These are phyloP conservation scores for Shargacucullia verbasci DNA, from an alignment of 2,888 invertebrate species.

Conservation along the genomic window DNA sequence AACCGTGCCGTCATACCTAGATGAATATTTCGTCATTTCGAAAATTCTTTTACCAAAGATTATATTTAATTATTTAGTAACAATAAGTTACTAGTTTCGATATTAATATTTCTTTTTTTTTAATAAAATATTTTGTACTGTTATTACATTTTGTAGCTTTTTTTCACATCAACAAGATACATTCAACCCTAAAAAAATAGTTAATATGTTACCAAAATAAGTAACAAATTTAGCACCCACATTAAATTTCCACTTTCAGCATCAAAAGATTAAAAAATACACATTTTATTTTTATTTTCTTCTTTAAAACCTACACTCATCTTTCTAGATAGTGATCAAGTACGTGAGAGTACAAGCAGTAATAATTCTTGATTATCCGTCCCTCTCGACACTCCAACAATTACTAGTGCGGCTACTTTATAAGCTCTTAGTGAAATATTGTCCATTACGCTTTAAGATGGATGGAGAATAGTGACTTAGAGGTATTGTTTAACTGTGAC, in stretches of 20 bases:
- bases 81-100: too few species aligned
- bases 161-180: too few species aligned
- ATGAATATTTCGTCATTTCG: too few species aligned
- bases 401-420: conserved; percentile 53
- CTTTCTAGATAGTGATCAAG: conserved; percentile 20
- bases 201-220: too few species aligned
- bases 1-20: too few species aligned
- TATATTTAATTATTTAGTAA: too few species aligned
- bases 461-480: background rate
- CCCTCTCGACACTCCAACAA: conserved; percentile 55
- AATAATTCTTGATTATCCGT: conserved; percentile 67
- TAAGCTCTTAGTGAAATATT: conserved; percentile 51
- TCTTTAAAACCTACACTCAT: conserved; percentile 1
- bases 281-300: conserved; percentile 6
- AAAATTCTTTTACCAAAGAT: too few species aligned
- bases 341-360: conserved; percentile 22
- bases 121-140: too few species aligned
- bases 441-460: conserved; percentile 9
- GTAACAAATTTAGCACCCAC: too few species aligned
- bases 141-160: too few species aligned
- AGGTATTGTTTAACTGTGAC: background rate
- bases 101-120: too few species aligned
- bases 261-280: conserved; percentile 19
- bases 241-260: background rate
- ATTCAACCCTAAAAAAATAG: too few species aligned